phyloP scores from a whole-genome alignment of 2,113 vertebrate species.

The Chrysemys picta region DNA sequence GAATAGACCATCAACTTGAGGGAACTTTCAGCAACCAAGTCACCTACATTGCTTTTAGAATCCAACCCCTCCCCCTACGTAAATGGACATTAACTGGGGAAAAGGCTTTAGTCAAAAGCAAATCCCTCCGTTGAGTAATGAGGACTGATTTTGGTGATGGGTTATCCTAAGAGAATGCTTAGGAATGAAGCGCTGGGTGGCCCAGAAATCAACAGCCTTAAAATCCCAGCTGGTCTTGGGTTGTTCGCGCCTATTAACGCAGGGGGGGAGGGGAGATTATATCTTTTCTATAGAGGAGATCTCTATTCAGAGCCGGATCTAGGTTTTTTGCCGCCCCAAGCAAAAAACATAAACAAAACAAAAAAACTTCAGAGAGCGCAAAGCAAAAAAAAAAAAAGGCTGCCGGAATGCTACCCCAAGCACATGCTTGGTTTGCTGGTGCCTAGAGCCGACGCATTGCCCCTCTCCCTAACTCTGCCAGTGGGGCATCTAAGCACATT shows the following conservation, averaged over 20 bases:
- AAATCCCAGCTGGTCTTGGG: not conserved
- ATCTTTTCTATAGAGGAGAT: not conserved
- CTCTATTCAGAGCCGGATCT: too few relatives aligned
- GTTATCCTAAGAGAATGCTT: not conserved
- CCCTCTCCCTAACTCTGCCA: not conserved
- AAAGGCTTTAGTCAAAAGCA: not conserved
- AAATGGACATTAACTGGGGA: not conserved
- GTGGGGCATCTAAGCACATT: not conserved
- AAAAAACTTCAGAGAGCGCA: too few relatives aligned
- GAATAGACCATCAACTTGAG: not conserved
- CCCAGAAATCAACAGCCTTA: not conserved
- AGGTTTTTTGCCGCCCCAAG: too few relatives aligned
- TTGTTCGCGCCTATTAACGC: not conserved
- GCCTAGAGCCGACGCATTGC: too few relatives aligned
- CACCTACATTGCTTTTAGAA: not conserved
- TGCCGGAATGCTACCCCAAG: too few relatives aligned
- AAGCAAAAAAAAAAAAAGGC: too few relatives aligned
- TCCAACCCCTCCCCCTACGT: not conserved
- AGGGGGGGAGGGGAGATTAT: not conserved
- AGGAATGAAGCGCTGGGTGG: not conserved
- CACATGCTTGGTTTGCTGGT: too few relatives aligned
- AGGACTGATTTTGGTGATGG: not conserved
- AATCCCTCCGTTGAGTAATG: not conserved
- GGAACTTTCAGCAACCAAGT: not conserved
- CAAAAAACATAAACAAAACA: too few relatives aligned